phyloP scores from a whole-genome alignment of 2,888 invertebrate species.

The Meandrusa payeni region DNA sequence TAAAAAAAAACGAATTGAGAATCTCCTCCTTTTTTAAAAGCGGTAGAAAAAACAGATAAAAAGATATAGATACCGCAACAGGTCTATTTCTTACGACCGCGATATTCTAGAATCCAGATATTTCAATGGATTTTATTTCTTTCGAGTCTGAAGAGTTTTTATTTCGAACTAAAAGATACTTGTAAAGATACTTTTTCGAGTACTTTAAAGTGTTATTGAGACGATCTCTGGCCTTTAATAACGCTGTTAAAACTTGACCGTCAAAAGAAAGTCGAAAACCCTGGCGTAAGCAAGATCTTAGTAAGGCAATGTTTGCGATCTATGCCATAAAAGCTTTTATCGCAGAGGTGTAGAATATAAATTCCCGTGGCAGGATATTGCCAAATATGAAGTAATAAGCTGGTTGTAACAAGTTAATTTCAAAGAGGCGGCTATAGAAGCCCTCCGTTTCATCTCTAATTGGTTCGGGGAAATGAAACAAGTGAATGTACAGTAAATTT shows the following conservation, averaged over 20 bases:
- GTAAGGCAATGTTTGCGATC: slow-evolving; percentile 2
- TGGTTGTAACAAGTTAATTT: slow-evolving; percentile 40
- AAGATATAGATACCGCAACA: too few species aligned
- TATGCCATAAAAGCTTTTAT: slow-evolving; percentile 17
- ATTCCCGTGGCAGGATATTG: slow-evolving; percentile 18
- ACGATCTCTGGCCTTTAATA: slow-evolving; percentile 2
- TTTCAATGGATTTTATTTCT: too few species aligned
- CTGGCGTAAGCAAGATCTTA: slow-evolving; percentile 30
- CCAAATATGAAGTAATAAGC: slow-evolving; percentile 25
- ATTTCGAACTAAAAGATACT: too few species aligned
- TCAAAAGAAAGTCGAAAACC: slow-evolving; percentile 1
- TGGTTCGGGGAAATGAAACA: slow-evolving; percentile 47
- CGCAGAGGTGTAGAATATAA: slow-evolving; percentile 18
- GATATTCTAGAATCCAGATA: too few species aligned
- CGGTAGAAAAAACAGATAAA: too few species aligned
- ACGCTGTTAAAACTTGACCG: slow-evolving; percentile 6
- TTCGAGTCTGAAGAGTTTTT: too few species aligned
- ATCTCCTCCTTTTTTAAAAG: too few species aligned
- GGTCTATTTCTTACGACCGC: too few species aligned
- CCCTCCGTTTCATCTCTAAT: slow-evolving; percentile 51
- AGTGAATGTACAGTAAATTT: slow-evolving; percentile 30
- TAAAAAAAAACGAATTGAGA: too few species aligned
- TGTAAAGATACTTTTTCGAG: slow-evolving; percentile 3
- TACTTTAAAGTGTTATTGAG: slow-evolving; percentile 6
- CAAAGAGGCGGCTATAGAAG: slow-evolving; percentile 42